Conservation (phyloP, 2,888 invertebrate genomes). For the Drosophila ochracea region DNA sequence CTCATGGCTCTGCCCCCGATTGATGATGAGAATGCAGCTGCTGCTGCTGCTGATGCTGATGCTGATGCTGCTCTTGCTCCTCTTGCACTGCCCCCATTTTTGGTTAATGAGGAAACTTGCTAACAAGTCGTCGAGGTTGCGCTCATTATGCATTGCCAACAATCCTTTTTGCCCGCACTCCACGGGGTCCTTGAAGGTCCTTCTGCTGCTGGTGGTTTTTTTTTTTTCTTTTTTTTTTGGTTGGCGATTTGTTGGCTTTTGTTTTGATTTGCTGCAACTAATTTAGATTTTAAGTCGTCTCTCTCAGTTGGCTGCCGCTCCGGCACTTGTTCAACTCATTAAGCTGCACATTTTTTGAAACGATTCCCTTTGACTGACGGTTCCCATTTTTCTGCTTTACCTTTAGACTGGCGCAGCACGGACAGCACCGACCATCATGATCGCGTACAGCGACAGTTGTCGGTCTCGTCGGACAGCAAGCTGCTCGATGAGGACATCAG, state of each 20-base stretch:
- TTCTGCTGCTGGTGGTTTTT: constrained; percentile 13
- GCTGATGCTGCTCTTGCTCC: not conserved
- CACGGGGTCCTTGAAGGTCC: constrained; percentile 36
- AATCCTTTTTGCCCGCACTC: constrained; percentile 44
- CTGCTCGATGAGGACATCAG: constrained; percentile 95
- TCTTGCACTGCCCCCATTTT: not conserved
- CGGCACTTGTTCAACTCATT: constrained; percentile 67
- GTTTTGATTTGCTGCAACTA: constrained; percentile 44
- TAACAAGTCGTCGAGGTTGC: constrained; percentile 37
- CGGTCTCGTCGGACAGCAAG: constrained; percentile 96
- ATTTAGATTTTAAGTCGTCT: constrained; percentile 62
- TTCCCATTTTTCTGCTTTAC: constrained; percentile 33
- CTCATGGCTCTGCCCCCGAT: constrained; percentile 29
- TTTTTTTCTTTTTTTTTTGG: not conserved
- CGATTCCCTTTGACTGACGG: constrained; percentile 1
- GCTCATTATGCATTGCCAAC: constrained; percentile 65
- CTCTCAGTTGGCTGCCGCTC: constrained; percentile 5
- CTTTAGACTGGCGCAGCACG: constrained; percentile 90
- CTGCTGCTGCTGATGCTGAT: not conserved
- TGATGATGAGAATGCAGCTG: constrained; percentile 51
- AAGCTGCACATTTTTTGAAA: constrained; percentile 51
- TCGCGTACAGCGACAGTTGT: constrained; percentile 94
- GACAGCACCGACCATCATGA: constrained; percentile 90
- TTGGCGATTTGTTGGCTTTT: constrained; percentile 53
- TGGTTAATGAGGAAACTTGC: constrained; percentile 56